Conservation (phyloP, 1,140 invertebrate genomes). For the Anthonomus grandis region DNA sequence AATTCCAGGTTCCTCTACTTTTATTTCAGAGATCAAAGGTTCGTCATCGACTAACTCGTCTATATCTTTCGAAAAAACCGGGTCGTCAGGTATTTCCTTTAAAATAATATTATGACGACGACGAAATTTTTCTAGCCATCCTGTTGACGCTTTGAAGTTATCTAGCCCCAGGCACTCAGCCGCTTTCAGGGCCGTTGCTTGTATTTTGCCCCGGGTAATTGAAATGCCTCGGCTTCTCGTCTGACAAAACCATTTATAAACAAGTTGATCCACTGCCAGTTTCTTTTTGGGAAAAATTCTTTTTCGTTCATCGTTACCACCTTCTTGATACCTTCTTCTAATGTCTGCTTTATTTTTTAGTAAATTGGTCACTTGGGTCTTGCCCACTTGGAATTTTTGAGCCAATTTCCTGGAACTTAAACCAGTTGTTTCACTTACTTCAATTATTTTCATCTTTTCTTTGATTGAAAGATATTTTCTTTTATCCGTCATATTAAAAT, state of each 20-base stretch:
- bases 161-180: neutral
- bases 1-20: no score
- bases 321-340: constrained; percentile 3
- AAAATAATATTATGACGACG: constrained; percentile 6
- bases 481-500: constrained; percentile 7
- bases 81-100: constrained; percentile 1
- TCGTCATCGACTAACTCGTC: no score
- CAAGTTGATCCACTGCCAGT: constrained; percentile 7
- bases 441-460: constrained; percentile 9
- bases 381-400: constrained; percentile 14
- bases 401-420: constrained; percentile 11
- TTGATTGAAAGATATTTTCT: constrained; percentile 6
- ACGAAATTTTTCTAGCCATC: constrained; percentile 18
- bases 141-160: constrained; percentile 21
- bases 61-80: no score
- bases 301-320: constrained; percentile 6
- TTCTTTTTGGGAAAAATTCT: neutral
- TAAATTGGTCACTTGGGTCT: constrained; percentile 12
- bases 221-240: constrained; percentile 9
- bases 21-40: no score
- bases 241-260: constrained; percentile 17
- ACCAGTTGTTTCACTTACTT: constrained; percentile 2
- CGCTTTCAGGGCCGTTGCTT: constrained; percentile 16
- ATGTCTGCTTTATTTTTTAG: constrained; percentile 17
- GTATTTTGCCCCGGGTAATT: constrained; percentile 8